Evolutionary conservation across 2,888 invertebrate species (phyloP), one percentile per base, ranked within the genome.

Genomic region (Agonum fuliginosum): DNA sequence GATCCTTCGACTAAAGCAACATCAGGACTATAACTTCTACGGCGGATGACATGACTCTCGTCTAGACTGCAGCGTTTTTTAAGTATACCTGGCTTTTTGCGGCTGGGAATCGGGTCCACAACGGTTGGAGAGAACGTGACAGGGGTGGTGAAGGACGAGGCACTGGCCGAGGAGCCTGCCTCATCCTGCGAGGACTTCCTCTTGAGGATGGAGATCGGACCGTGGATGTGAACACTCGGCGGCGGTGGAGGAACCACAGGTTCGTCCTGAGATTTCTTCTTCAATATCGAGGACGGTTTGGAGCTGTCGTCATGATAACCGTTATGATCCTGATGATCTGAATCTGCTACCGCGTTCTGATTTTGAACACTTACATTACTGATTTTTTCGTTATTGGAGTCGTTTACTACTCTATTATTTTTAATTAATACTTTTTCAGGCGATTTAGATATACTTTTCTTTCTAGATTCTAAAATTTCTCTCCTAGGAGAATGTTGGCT

Each of bases 41-140:
- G 89, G 51, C 92, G 87, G 79, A 92, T 88, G 71, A 93, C 93
- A 85, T 93, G 92, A 20, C 91, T 92, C 84, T 95, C 95, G 81
- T 95, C 95, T 81, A 95, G 88, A 83, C 95, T 95, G 76, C 94
- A 91, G 30, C 95, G 91, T 87, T 95, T 95, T 86, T 95, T 95
- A 80, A 95, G 88, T 83, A 95, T 95, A 54, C 95, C 95, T 85
- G 94, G 94, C 73, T 92, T 91, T 80, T 92, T 90, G 79, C 89
- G 87, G 73, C 88, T 89, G 34, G 89, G 88, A 76, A 90, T 89
- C 27, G 91, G 89, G 83, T 94, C 94, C 62, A 93, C 87, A 74
- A 94, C 94, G 83, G 89, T 93, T 0, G 94, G 93, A 4, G 94
- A 94, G 87, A 94, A 94, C n/a, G 94, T 94, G 2, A 94, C 94